phyloP scores from a whole-genome alignment of 1,140 invertebrate species.

The Pseudomyrmex flavicornis region DNA sequence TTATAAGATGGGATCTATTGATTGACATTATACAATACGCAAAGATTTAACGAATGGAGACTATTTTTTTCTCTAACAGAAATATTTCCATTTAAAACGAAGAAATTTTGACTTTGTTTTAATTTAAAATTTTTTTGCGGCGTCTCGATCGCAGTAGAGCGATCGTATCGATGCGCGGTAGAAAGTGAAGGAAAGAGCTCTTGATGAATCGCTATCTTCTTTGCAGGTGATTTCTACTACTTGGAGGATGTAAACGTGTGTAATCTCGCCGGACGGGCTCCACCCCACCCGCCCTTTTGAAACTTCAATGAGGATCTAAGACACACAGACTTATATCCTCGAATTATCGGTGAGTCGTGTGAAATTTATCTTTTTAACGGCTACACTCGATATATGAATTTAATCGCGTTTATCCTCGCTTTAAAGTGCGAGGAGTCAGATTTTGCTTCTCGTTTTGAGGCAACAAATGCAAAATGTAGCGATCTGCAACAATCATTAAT shows the following conservation, averaged over 20 bases:
- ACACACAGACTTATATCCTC: constrained; percentile 42
- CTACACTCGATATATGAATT: constrained; percentile 1
- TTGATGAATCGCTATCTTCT: constrained; percentile 44
- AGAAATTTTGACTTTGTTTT: not conserved
- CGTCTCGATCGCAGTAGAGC: not conserved
- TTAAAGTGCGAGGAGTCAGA: not conserved
- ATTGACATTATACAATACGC: not conserved
- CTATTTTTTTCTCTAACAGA: not conserved
- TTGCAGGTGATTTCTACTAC: constrained; percentile 51
- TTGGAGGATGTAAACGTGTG: constrained; percentile 55
- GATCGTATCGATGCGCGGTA: not conserved
- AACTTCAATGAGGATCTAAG: constrained; percentile 57
- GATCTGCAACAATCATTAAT: constrained; percentile 22
- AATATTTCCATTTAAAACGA: not conserved
- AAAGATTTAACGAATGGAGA: not conserved
- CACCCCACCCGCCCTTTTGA: constrained; percentile 51
- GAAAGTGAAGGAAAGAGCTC: not conserved
- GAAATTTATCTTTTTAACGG: not conserved
- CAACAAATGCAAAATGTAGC: not conserved
- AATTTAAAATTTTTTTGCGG: too few relatives aligned
- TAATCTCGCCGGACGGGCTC: constrained; percentile 53
- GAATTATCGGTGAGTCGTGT: constrained; percentile 48
- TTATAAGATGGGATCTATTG: not conserved
- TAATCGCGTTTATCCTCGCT: constrained; percentile 14
- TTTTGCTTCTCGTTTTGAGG: not conserved